Base-by-base conservation (phyloP, 2,113 vertebrate genomes). In the Oostethus manadensis region DNA sequence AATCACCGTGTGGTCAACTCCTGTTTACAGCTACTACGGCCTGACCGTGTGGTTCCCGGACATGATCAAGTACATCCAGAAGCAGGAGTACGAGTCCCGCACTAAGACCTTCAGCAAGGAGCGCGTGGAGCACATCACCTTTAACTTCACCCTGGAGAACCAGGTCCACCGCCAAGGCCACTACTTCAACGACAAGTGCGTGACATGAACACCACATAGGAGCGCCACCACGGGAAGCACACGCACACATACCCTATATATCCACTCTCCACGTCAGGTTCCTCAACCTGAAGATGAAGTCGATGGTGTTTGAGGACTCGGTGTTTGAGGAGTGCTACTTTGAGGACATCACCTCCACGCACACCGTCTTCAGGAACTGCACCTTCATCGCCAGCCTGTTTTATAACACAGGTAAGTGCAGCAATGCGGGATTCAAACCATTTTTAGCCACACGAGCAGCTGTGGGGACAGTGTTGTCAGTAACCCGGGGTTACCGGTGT, bases 61-160 rank as follows among this genome's bases (percentile, higher is more conserved):
- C 88, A 98, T 98, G 95, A 99, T 99, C 73, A 97, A 98, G 76
- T 94, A 99, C 77, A 91, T 99, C 72, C 95, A 98, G 88, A 84
- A 90, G 80, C 91, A 94, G 57, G 96, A 98, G 35, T 98, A 99
- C 0, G 90, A 93, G 0, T 87, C 93, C 0, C 92, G 93, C 63
- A 97, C 96, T 0, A 98, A 93, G 75, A 85, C 92, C 78, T 97
- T 97, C 81, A 85, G 82, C 0, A 91, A 90, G 2, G 94, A 98
- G 70, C 89, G 82, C 1, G 92, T 97, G 15, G 91, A 93, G 17
- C 94, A 97, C 0, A 87, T 96, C 79, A 98, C 94, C 14, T 98
- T 99, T 77, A 99, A 98, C 88, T 98, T 98, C 87, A 98, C 96
- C 1, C 80, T 99, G 79, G 96, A 99, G 82, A 99, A 99, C 81